A percentile compares a stretch with the other conserved stretches of the same genome.
phyloP scores from a whole-genome alignment of 2,797 vertebrate genomes.

The Anabacerthia variegaticeps region DNA sequence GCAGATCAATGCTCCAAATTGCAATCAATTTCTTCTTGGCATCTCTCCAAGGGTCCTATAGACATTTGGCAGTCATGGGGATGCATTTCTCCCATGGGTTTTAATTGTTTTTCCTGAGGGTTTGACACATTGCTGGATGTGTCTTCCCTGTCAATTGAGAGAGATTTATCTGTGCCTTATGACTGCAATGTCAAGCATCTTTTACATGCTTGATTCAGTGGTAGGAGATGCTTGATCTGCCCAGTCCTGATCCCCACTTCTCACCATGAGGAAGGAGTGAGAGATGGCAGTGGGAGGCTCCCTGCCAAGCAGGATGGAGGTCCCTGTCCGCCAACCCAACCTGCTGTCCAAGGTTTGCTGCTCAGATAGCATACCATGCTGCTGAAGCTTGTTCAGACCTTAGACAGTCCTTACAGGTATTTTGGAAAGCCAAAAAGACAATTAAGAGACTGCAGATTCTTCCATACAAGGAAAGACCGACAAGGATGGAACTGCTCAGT shows the following conservation, averaged over 20 bases:
- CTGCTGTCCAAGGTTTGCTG: neutral
- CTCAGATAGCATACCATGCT: neutral
- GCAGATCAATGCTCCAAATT: neutral
- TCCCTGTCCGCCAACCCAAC: neutral
- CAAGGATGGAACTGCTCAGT: neutral
- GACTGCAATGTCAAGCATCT: neutral
- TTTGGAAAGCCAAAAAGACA: neutral
- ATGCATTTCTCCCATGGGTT: neutral
- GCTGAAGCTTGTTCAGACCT: neutral
- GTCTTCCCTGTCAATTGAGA: neutral
- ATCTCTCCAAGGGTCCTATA: neutral
- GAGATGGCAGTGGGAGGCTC: neutral
- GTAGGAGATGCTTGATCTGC: neutral
- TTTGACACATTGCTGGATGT: neutral
- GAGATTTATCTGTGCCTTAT: neutral
- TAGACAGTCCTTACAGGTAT: fast-evolving
- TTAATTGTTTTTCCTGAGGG: neutral
- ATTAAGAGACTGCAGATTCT: neutral
- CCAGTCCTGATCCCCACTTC: neutral
- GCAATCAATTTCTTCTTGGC: neutral
- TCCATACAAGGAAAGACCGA: neutral
- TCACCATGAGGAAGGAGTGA: neutral
- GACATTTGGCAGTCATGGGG: neutral
- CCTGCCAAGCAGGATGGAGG: neutral
- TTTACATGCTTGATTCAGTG: neutral